These are phyloP conservation scores for Beroe ovata DNA, from an alignment of 37 sponge, comb jelly and placozoan genomes.

Conservation along the genomic window DNA sequence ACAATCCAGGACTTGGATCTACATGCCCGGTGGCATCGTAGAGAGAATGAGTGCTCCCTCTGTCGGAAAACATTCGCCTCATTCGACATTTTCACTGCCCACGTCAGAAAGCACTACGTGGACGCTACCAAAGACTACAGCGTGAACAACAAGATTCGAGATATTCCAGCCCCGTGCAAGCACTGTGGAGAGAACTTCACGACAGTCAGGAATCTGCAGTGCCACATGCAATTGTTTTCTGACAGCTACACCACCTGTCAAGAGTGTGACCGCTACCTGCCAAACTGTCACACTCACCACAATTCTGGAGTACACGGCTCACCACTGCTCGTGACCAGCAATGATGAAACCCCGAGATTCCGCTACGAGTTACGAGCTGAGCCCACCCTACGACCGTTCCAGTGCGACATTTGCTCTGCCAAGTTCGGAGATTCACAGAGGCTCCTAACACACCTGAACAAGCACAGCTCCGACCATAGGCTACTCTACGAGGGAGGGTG, in stretches of 20 bases:
- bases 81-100: constrained; percentile 28
- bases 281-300: constrained; percentile 5
- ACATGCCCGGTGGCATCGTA: constrained; percentile 25
- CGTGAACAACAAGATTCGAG: constrained; percentile 31
- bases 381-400: background rate
- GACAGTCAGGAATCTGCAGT: background rate
- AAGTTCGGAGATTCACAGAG: background rate
- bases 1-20: constrained; percentile 23
- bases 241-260: constrained; percentile 1
- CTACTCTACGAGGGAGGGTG: background rate
- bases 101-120: constrained; percentile 48
- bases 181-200: constrained; percentile 14
- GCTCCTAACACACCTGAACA: constrained; percentile 18
- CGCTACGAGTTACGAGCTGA: background rate
- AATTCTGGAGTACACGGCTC: no score
- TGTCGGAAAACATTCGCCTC: constrained; percentile 39
- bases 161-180: background rate
- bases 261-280: constrained; percentile 50
- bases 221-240: background rate
- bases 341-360: no score
- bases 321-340: no score
- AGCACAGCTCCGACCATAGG: constrained; percentile 18
- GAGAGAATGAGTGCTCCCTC: constrained; percentile 44
- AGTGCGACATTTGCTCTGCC: background rate
- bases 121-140: constrained; percentile 55